Percentiles rank a stretch among this genome's conserved stretches.
Evolutionary conservation across 2,113 vertebrate genomes (phyloP).

Genomic region (Atractosteus spatula): DNA sequence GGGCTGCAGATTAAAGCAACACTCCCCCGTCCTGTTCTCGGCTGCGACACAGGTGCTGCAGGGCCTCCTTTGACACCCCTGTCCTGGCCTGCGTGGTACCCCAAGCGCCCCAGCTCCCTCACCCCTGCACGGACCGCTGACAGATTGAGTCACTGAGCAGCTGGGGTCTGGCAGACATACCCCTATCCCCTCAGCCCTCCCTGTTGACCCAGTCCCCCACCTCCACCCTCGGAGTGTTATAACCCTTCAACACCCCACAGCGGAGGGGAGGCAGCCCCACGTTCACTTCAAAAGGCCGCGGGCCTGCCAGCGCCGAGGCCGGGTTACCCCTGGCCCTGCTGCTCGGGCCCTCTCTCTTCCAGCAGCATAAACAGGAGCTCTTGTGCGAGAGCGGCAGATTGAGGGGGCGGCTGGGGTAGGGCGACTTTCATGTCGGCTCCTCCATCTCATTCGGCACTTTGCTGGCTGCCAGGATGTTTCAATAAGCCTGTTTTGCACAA

Average conservation of each 20-base stretch:
- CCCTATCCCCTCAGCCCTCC: neutral
- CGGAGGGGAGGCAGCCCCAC: neutral
- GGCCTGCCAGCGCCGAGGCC: neutral
- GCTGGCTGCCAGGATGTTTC: constrained; percentile 18
- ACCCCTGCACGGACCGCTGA: neutral
- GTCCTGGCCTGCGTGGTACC: too few species aligned
- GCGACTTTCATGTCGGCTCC: neutral
- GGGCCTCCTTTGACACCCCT: too few species aligned
- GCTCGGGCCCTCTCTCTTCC: neutral
- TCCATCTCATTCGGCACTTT: neutral
- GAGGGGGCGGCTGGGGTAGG: neutral
- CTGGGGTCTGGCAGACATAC: neutral
- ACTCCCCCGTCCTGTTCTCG: too few species aligned
- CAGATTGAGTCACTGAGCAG: constrained; percentile 5
- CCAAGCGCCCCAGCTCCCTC: neutral
- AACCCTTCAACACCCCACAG: constrained; percentile 18
- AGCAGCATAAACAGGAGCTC: neutral
- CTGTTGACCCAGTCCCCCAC: neutral
- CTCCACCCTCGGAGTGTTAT: neutral
- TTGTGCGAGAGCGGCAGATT: neutral
- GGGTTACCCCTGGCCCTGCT: constrained; percentile 10
- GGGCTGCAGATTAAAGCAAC: too few species aligned
- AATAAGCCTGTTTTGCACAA: constrained; percentile 19
- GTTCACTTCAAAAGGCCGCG: constrained; percentile 22
- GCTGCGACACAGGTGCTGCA: too few species aligned